Evolutionary conservation across 1,140 invertebrate species (phyloP).

Genomic region (Planococcus citri): DNA sequence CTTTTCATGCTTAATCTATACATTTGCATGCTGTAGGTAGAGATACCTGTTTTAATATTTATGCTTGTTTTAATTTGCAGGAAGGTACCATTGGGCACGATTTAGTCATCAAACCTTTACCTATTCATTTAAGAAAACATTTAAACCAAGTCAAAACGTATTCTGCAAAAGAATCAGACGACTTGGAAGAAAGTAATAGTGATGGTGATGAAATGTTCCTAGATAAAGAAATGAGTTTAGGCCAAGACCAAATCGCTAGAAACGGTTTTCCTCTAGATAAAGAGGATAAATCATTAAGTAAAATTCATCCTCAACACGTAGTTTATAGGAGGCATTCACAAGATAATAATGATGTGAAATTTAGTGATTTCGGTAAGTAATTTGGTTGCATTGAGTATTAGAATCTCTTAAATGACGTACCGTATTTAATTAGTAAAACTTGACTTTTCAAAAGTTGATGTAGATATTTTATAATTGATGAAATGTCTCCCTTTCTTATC

Average conservation of each 20-base stretch:
- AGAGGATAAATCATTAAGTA: not conserved
- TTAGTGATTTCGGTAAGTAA: constrained; percentile 55
- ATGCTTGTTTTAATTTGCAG: constrained; percentile 38
- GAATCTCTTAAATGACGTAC: not conserved
- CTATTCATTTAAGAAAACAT: constrained; percentile 43
- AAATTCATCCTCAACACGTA: constrained; percentile 39
- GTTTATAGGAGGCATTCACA: constrained; percentile 48
- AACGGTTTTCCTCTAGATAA: constrained; percentile 38
- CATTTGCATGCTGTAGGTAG: no score
- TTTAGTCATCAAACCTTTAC: constrained; percentile 71
- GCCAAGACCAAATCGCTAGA: constrained; percentile 36
- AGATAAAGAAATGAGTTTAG: constrained; percentile 44
- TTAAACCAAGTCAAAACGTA: constrained; percentile 24
- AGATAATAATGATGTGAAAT: constrained; percentile 20
- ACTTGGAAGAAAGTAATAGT: constrained; percentile 34
- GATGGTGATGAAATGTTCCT: constrained; percentile 64
- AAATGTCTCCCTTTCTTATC: no score
- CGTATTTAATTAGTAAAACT: no score
- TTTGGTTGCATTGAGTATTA: not conserved
- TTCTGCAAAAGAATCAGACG: constrained; percentile 29
- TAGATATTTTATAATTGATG: no score
- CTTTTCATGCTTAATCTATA: no score
- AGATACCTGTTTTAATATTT: not conserved
- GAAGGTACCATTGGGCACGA: constrained; percentile 82
- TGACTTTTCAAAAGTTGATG: no score